Evolutionary conservation across 2,888 invertebrate genomes (phyloP), one percentile per base, ranked within the genome.

Genomic region (Cepaea hortensis): DNA sequence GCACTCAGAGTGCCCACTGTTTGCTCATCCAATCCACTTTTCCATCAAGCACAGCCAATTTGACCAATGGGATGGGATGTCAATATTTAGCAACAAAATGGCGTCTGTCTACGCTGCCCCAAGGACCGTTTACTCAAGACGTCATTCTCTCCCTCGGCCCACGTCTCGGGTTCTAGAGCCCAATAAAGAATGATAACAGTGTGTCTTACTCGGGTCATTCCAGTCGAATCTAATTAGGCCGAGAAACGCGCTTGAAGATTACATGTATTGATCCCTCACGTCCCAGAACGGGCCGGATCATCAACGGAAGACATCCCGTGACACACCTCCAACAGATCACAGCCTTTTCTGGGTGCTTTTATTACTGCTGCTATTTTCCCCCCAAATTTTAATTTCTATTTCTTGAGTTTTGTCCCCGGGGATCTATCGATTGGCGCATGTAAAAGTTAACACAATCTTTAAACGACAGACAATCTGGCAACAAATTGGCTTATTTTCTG

Each of bases 51-150:
- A 48, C 35, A 23, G 86, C 76, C 82, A 86, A 81, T 86, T 81
- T 86, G 76, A 35, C 48, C 81, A 46, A 55, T 81, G 76, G 81
- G 82, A 65, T 48, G 85, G 15, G 20, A 77, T 72, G 89, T 88
- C 88, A 88, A 89, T 89, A 89, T 89, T 89, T 88, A 79, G 85
- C 80, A 86, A 86, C 88, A 86, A 88, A 89, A 89, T 87, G 84
- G 81, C 77, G 65, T 75, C 79, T 73, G 75, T 84, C 84, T 79
- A 73, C 46, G 62, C 35, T 9, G 61, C 81, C 81, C 70, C 65
- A 18, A 35, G 35, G 20, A n/a, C 68, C 62, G 65, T 65, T 81
- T 80, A 61, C n/a, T 55, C 81, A 48, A 23, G 13, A 48, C n/a
- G 73, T 46, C 35, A 9, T 70, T 15, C 61, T 72, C n/a, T 77